These are phyloP conservation scores for Gila robusta DNA, from an alignment of 2,797 vertebrate genomes.

Conservation along the genomic window DNA sequence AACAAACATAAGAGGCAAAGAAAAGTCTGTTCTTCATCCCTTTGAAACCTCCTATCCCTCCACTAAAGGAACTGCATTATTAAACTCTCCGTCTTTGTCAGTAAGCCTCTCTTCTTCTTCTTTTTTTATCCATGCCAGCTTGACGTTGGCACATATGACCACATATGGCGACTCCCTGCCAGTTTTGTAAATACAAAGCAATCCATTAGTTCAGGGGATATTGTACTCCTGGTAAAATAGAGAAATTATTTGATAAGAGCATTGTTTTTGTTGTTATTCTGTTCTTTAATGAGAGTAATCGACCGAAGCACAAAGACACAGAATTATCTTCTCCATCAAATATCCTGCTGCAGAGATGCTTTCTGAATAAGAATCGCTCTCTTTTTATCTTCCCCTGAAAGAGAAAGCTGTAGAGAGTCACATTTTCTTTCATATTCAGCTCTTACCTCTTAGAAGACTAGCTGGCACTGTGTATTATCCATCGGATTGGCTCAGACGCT, in stretches of 20 bases:
- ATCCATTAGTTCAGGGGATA: conserved; percentile 43
- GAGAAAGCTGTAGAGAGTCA: conserved; percentile 36
- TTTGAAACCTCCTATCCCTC: conserved; percentile 37
- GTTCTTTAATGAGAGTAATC: conserved; percentile 46
- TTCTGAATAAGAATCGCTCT: conserved; percentile 19
- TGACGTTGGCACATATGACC: conserved; percentile 15
- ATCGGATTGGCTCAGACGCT: conserved; percentile 33
- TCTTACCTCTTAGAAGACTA: conserved; percentile 35
- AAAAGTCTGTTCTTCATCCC: conserved; percentile 12
- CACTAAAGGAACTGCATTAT: conserved; percentile 31
- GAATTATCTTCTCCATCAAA: conserved; percentile 49
- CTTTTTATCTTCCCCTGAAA: conserved; percentile 29
- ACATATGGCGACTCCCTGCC: conserved; percentile 3
- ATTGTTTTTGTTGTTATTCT: conserved; percentile 43
- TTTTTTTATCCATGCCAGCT: conserved; percentile 17
- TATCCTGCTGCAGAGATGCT: conserved; percentile 39
- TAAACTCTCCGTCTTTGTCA: conserved; percentile 41
- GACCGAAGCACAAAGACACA: not conserved
- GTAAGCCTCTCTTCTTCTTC: not conserved
- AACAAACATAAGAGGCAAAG: conserved; percentile 31
- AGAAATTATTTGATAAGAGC: conserved; percentile 21
- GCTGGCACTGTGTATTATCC: conserved; percentile 47
- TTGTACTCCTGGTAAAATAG: conserved; percentile 24
- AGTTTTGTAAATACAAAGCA: conserved; percentile 43
- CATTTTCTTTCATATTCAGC: conserved; percentile 33